Evolutionary conservation across 2,113 vertebrate species (phyloP), one percentile per base, ranked within the genome.

Genomic region (Cairina moschata): DNA sequence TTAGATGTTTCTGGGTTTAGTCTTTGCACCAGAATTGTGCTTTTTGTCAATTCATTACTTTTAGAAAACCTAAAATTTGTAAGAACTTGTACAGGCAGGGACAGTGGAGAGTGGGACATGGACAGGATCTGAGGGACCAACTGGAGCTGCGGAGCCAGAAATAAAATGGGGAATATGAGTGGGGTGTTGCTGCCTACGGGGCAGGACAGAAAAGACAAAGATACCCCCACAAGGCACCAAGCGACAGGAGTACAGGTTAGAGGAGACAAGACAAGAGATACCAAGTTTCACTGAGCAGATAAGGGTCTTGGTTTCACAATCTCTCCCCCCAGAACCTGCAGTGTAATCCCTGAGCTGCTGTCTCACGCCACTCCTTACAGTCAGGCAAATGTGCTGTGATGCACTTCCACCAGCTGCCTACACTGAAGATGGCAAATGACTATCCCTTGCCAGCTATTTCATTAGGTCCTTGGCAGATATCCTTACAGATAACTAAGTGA

Each of bases 1-100:
- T 44, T 18, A 74, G 69, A 83, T 69, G 34, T 77, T 40, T 83
- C 34, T 58, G 29, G 52, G 23, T 83, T 84, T 85, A 34, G 22
- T 73, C 38, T 69, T 52, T 69, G 54, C 85, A 46, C 52, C 85
- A 91, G 42, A 85, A 65, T 31, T 62, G 17, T 85, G 40, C 34
- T 89, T 92, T 87, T 58, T 85, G 76, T 80, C 74, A 87, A 82
- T 42, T 82, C 11, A 44, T 36, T 77, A 55, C 42, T 34, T 86
- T 95, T 82, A 56, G 7, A 46, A 74, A 91, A 79, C 29, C 8
- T 63, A 72, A 25, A 52, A 46, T 56, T 83, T 52, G 4, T 56
- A 83, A 73, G 66, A 91, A 86, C 55, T 55, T 26, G 13, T 38
- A 75, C 34, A 88, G 66, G 48, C 10, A 74, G 23, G 6, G 13